phyloP scores from a whole-genome alignment of 2,113 vertebrate genomes.

The Himantopus leucocephalus region DNA sequence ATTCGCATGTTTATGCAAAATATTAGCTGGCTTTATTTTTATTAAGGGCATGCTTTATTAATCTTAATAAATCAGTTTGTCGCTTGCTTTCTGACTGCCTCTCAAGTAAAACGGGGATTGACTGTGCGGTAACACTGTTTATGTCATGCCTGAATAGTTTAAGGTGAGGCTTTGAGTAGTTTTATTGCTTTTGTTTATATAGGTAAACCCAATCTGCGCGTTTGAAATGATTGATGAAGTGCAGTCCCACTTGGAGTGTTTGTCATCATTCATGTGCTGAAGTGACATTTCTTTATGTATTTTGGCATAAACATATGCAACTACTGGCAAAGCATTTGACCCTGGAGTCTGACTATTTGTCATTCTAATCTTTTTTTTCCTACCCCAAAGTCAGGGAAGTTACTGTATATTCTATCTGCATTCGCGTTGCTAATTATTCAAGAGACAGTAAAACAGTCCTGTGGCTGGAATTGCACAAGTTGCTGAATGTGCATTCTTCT shows the following conservation, averaged over 20 bases:
- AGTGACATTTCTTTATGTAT: slow-evolving; percentile 88
- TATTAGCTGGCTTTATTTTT: slow-evolving; percentile 66
- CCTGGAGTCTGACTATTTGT: slow-evolving; percentile 84
- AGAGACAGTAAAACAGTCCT: slow-evolving; percentile 70
- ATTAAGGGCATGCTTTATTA: slow-evolving; percentile 74
- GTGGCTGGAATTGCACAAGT: slow-evolving; percentile 53
- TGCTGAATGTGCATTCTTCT: slow-evolving; percentile 72
- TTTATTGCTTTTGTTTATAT: slow-evolving; percentile 83
- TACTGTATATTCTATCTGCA: slow-evolving; percentile 74
- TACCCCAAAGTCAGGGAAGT: slow-evolving; percentile 74
- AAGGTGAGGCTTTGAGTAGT: slow-evolving; percentile 80
- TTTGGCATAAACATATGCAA: slow-evolving; percentile 88
- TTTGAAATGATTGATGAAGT: slow-evolving; percentile 87
- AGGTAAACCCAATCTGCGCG: slow-evolving; percentile 81
- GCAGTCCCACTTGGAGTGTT: slow-evolving; percentile 80
- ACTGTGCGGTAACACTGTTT: slow-evolving; percentile 74
- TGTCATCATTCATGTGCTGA: slow-evolving; percentile 86
- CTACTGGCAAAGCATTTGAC: slow-evolving; percentile 85
- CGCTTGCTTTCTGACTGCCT: slow-evolving; percentile 61
- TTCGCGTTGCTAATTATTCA: slow-evolving; percentile 75
- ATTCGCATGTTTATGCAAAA: slow-evolving; percentile 64
- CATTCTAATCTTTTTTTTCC: slow-evolving; percentile 76
- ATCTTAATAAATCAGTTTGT: slow-evolving; percentile 77
- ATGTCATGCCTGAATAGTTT: slow-evolving; percentile 77
- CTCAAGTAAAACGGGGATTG: slow-evolving; percentile 73